phyloP scores from a whole-genome alignment of 1,140 invertebrate genomes.

The Platorchestia sp. region DNA sequence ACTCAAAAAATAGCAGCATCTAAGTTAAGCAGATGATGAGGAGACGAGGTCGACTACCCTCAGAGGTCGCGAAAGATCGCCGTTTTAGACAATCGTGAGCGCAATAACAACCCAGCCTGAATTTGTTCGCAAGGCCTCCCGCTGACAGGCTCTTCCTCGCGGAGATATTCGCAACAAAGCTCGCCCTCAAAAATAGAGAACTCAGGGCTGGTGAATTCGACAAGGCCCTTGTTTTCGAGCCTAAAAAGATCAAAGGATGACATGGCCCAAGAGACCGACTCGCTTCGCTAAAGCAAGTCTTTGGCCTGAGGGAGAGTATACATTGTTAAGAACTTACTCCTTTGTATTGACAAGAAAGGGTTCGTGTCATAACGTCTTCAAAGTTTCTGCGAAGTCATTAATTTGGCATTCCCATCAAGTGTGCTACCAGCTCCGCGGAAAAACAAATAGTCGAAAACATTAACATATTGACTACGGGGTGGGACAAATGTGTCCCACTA shows the following conservation, averaged over 20 bases:
- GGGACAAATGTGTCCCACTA: too few species aligned
- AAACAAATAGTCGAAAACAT: too few species aligned
- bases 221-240: not conserved
- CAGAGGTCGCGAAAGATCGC: not conserved
- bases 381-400: not conserved
- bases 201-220: conserved; percentile 4
- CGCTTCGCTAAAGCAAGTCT: not conserved
- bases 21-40: not conserved
- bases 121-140: not conserved
- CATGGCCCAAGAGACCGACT: not conserved
- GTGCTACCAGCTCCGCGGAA: not conserved
- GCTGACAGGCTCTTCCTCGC: not conserved
- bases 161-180: not conserved
- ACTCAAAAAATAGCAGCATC: too few species aligned
- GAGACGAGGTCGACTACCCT: not conserved
- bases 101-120: not conserved
- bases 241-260: conserved; percentile 22
- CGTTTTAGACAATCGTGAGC: not conserved
- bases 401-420: not conserved
- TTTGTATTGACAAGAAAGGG: not conserved
- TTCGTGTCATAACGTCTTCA: not conserved
- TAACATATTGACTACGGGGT: too few species aligned
- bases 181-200: not conserved
- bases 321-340: conserved; percentile 1
- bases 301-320: not conserved